A percentile compares a stretch with the other conserved stretches of the same genome.
phyloP scores from a whole-genome alignment of 35 echinoderm and acorn worm genomes.

The Ophiothrix spiculata region DNA sequence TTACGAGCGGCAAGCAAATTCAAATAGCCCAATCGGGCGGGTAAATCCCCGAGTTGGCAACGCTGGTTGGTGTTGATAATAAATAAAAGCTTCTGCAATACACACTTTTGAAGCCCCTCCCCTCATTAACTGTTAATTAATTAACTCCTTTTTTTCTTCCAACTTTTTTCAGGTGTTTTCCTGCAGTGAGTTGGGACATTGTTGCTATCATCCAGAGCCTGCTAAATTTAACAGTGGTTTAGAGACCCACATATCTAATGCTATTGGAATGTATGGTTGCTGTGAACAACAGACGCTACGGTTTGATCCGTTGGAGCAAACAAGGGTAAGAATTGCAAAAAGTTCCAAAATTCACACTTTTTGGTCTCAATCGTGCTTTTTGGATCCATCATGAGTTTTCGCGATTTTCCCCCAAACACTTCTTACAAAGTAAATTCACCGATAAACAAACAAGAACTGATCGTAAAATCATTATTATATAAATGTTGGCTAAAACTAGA shows the following conservation, averaged over 20 bases:
- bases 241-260: constrained; percentile 26
- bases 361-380: too few relatives aligned
- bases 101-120: neutral
- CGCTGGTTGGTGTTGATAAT: neutral
- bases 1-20: too few relatives aligned
- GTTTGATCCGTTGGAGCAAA: constrained; percentile 73
- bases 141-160: neutral
- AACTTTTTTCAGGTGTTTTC: constrained; percentile 59
- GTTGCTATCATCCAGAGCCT: constrained; percentile 67
- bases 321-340: constrained; percentile 52
- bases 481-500: too few relatives aligned
- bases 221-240: constrained; percentile 57
- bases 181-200: constrained; percentile 73
- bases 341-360: too few relatives aligned
- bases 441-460: too few relatives aligned
- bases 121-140: neutral
- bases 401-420: too few relatives aligned
- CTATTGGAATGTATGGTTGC: constrained; percentile 75
- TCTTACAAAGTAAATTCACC: too few relatives aligned
- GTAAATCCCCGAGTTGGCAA: neutral
- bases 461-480: too few relatives aligned
- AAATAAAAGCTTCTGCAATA: neutral
- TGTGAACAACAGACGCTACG: constrained; percentile 69
- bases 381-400: too few relatives aligned
- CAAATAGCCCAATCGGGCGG: neutral